phyloP scores from a whole-genome alignment of 2,113 vertebrate species.

The Spermophilus dauricus region DNA sequence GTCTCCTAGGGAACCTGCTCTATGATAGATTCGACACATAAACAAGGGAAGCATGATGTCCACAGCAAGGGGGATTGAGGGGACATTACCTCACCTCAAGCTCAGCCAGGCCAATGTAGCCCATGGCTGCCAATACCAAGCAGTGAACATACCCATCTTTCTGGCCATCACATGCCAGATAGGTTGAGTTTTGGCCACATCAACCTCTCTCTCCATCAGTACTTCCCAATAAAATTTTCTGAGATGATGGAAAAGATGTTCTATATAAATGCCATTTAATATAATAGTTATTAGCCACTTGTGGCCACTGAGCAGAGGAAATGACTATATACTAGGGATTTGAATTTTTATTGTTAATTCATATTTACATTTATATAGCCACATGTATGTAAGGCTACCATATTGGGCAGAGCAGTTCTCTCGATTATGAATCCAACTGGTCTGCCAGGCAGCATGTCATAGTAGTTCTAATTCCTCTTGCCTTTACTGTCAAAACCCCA shows the following conservation, averaged over 20 bases:
- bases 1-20: conserved; percentile 7
- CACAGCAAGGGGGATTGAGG: neutral
- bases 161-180: neutral
- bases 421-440: neutral
- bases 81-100: neutral
- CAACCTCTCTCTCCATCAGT: neutral
- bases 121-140: neutral
- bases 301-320: neutral
- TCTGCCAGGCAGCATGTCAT: neutral
- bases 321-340: neutral
- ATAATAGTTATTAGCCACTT: neutral
- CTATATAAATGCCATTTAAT: neutral
- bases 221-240: neutral
- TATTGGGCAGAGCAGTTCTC: neutral
- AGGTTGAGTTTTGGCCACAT: neutral
- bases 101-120: neutral
- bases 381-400: neutral
- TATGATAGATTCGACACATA: neutral
- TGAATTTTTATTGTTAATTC: neutral
- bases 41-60: neutral
- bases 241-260: neutral
- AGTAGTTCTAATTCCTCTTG: neutral
- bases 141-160: neutral
- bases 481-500: neutral
- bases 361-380: neutral